These are phyloP conservation scores for Corydoras sp. DNA, from an alignment of 2,113 vertebrate genomes.

Conservation along the genomic window DNA sequence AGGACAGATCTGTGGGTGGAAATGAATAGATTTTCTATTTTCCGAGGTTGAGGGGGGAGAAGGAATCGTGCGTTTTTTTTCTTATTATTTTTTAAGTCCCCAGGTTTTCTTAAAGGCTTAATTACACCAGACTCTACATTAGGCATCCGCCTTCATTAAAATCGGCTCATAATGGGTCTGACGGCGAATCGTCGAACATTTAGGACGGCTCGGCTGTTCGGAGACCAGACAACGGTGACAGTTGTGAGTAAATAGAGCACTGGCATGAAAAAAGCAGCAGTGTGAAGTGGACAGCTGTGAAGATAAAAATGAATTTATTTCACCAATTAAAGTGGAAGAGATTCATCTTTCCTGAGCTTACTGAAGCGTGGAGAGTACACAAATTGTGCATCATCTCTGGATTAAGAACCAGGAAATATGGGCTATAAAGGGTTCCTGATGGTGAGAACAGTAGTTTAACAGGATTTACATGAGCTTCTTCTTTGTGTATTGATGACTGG, in stretches of 20 bases:
- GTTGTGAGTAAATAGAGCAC: constrained; percentile 18
- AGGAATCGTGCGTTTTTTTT: not conserved
- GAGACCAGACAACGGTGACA: constrained; percentile 19
- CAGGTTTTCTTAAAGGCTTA: constrained; percentile 30
- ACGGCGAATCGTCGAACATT: constrained; percentile 18
- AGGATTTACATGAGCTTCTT: constrained; percentile 1
- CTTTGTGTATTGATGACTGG: not conserved
- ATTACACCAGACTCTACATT: constrained; percentile 33
- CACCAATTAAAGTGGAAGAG: constrained; percentile 15
- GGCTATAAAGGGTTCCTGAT: not conserved
- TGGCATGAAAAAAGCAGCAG: constrained; percentile 14
- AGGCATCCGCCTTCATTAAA: not conserved
- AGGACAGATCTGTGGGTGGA: constrained; percentile 24
- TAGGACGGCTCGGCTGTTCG: constrained; percentile 4
- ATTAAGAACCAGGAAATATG: not conserved
- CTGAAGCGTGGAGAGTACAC: not conserved
- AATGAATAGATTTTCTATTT: constrained; percentile 32
- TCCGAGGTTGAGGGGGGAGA: not conserved
- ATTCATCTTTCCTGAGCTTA: constrained; percentile 1
- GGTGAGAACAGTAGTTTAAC: not conserved
- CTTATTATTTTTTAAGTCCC: not conserved
- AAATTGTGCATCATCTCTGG: not conserved
- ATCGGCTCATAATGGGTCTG: constrained; percentile 16
- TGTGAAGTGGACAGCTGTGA: constrained; percentile 28
- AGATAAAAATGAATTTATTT: constrained; percentile 19